Evolutionary conservation across 2,888 invertebrate genomes (phyloP).

Genomic region (Lasioglossum oenotherae): DNA sequence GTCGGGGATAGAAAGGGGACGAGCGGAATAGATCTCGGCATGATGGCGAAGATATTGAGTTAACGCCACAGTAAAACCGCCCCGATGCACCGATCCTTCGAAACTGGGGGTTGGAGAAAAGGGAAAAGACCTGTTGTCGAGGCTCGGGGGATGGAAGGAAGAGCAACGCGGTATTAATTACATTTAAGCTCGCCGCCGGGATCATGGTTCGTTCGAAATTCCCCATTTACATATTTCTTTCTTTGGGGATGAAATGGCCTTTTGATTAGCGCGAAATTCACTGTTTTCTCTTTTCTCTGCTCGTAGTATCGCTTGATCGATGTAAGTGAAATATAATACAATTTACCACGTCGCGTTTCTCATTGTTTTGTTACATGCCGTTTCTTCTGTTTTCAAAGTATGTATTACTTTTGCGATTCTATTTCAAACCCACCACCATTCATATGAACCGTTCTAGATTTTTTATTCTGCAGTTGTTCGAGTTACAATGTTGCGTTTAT

Average conservation of each 20-base stretch:
- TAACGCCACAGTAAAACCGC: slow-evolving; percentile 80
- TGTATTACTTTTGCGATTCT: too few relatives aligned
- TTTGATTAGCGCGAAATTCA: slow-evolving; percentile 24
- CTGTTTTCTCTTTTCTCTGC: not conserved
- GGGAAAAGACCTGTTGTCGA: slow-evolving; percentile 41
- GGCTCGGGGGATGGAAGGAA: slow-evolving; percentile 40
- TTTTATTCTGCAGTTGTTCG: too few relatives aligned
- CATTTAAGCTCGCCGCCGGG: slow-evolving; percentile 50
- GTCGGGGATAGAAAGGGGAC: slow-evolving; percentile 39
- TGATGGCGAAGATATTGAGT: slow-evolving; percentile 78
- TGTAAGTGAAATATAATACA: not conserved
- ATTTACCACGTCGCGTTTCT: not conserved
- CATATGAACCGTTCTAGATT: too few relatives aligned
- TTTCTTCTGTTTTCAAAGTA: too few relatives aligned
- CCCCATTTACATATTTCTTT: slow-evolving; percentile 49
- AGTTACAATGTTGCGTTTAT: too few relatives aligned
- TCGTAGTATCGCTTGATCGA: not conserved
- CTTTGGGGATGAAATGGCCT: slow-evolving; percentile 29
- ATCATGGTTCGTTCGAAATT: slow-evolving; percentile 47
- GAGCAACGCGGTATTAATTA: slow-evolving; percentile 59
- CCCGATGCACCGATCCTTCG: slow-evolving; percentile 60
- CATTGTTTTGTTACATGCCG: too few relatives aligned
- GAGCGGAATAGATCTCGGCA: slow-evolving; percentile 62
- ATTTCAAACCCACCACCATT: too few relatives aligned
- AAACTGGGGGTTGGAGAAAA: slow-evolving; percentile 17